phyloP scores from a whole-genome alignment of 2,113 vertebrate genomes.

The Ailuropoda melanoleuca region DNA sequence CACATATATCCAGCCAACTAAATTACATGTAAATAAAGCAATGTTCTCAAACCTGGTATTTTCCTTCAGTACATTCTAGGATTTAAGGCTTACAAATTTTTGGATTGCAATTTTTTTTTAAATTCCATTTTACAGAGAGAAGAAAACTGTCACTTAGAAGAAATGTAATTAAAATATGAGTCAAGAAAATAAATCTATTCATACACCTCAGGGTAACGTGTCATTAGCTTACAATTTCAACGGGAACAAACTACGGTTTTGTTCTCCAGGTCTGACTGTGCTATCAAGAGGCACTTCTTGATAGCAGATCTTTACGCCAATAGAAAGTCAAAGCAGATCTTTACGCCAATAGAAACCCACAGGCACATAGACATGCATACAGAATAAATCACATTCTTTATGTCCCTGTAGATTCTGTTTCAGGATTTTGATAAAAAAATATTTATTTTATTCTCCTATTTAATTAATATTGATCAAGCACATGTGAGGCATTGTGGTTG shows the following conservation, averaged over 20 bases:
- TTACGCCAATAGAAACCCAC: background rate
- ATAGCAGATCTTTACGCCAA: background rate
- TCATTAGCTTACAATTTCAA: conserved; percentile 44
- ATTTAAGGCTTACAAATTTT: background rate
- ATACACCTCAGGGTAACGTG: background rate
- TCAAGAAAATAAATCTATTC: conserved; percentile 45
- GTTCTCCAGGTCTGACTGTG: background rate
- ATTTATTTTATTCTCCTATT: background rate
- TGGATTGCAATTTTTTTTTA: conserved; percentile 7
- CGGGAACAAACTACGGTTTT: background rate
- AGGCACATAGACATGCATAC: background rate
- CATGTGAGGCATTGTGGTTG: background rate
- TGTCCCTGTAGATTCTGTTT: background rate
- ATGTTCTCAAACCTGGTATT: background rate
- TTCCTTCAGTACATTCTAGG: conserved; percentile 2
- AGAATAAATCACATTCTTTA: background rate
- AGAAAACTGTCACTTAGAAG: conserved; percentile 42
- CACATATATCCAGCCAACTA: background rate
- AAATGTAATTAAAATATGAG: conserved; percentile 46
- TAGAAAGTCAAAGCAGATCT: background rate
- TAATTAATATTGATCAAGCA: background rate
- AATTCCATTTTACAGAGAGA: conserved; percentile 12
- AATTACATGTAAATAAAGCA: background rate
- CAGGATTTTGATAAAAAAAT: background rate
- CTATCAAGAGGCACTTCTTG: background rate